These are phyloP conservation scores for Hoplostethus atlanticus DNA, from an alignment of 2,797 vertebrate genomes.

Conservation along the genomic window DNA sequence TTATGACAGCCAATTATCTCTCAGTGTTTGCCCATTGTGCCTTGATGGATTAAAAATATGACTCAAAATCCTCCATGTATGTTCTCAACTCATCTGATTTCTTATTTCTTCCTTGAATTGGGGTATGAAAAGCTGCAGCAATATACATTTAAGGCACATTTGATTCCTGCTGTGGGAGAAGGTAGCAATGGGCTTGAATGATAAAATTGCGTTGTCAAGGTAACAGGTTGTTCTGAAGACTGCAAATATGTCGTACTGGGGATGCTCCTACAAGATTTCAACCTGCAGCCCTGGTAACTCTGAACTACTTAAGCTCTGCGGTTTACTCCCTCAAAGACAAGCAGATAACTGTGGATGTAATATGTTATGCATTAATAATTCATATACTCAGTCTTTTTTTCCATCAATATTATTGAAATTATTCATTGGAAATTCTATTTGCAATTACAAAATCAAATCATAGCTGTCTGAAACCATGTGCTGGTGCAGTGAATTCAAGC, in stretches of 20 bases:
- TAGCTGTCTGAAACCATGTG: constrained; percentile 66
- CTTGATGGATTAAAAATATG: constrained; percentile 33
- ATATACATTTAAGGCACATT: constrained; percentile 76
- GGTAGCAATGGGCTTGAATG: constrained; percentile 86
- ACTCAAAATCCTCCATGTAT: constrained; percentile 37
- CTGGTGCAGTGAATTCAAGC: constrained; percentile 62
- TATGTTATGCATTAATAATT: constrained; percentile 68
- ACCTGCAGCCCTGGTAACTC: constrained; percentile 60
- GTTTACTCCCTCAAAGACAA: constrained; percentile 46
- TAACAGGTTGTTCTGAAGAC: constrained; percentile 86
- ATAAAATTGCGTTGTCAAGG: constrained; percentile 90
- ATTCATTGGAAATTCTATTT: constrained; percentile 63
- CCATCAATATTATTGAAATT: constrained; percentile 55
- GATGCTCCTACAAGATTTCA: constrained; percentile 74
- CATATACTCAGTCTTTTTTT: constrained; percentile 58
- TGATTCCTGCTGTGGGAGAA: constrained; percentile 80
- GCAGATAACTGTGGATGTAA: constrained; percentile 62
- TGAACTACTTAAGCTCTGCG: constrained; percentile 40
- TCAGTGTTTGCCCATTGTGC: constrained; percentile 10
- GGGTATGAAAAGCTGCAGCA: constrained; percentile 68
- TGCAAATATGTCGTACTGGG: constrained; percentile 78
- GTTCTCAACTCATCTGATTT: constrained; percentile 35
- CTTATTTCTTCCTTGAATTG: constrained; percentile 53
- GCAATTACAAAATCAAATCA: constrained; percentile 58
- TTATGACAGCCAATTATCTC: constrained; percentile 24